These are phyloP conservation scores for Calycopis cecrops DNA, from an alignment of 1,140 invertebrate genomes.

Conservation along the genomic window DNA sequence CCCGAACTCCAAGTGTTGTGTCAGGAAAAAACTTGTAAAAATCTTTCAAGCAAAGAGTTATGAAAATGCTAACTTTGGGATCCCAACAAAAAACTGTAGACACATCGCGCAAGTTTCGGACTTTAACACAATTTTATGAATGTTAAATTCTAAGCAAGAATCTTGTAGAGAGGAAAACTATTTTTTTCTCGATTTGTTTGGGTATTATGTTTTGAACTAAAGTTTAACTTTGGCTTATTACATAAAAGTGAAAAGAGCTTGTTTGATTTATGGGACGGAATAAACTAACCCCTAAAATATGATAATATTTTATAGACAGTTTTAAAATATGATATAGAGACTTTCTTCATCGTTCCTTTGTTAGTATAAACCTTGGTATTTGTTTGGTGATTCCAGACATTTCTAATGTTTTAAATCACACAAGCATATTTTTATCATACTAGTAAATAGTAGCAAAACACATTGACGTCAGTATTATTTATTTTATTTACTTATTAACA, in stretches of 20 bases:
- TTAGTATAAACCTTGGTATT: too few species aligned
- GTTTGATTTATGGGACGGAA: not conserved
- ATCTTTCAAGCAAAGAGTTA: constrained; percentile 57
- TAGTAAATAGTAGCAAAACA: too few species aligned
- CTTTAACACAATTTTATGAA: constrained; percentile 56
- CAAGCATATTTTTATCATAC: too few species aligned
- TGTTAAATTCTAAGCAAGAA: constrained; percentile 50
- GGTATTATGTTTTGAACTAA: constrained; percentile 1
- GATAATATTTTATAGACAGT: too few species aligned
- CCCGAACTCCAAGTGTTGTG: constrained; percentile 37
- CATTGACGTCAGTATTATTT: too few species aligned
- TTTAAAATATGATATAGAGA: too few species aligned
- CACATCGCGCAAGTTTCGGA: constrained; percentile 48
- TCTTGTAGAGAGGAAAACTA: constrained; percentile 38
- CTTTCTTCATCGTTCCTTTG: too few species aligned
- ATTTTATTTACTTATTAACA: too few species aligned
- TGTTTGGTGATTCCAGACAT: too few species aligned
- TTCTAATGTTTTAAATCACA: too few species aligned
- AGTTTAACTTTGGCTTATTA: not conserved
- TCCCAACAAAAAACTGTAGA: constrained; percentile 47
- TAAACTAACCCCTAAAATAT: too few species aligned
- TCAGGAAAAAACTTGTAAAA: constrained; percentile 60
- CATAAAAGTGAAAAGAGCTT: not conserved
- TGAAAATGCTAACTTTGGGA: constrained; percentile 62
- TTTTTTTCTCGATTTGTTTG: constrained; percentile 32